Evolutionary conservation across 2,113 vertebrate species (phyloP).

Genomic region (Podarcis raffonei): DNA sequence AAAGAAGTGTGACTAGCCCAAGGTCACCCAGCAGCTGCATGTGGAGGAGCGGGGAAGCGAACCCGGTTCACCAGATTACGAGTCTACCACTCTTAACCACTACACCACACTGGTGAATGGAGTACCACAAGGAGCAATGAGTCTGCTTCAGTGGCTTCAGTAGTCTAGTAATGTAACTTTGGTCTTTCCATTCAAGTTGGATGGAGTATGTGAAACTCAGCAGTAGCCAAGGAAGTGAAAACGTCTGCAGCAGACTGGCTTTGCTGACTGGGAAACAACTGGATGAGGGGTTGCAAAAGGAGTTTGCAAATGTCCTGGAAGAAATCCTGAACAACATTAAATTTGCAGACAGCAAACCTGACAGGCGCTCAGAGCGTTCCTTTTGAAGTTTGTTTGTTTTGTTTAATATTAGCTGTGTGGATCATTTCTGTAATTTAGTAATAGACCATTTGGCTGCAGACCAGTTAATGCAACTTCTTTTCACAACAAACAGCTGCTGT

Average conservation of each 20-base stretch:
- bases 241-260: constrained; percentile 60
- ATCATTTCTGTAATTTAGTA: constrained; percentile 72
- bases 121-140: constrained; percentile 56
- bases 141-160: constrained; percentile 54
- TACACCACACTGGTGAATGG: constrained; percentile 13
- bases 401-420: constrained; percentile 67
- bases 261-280: constrained; percentile 63
- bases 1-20: no score
- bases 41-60: no score
- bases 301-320: constrained; percentile 66
- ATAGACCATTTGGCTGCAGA: constrained; percentile 63
- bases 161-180: constrained; percentile 71
- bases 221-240: constrained; percentile 73
- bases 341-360: constrained; percentile 63
- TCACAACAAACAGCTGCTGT: constrained; percentile 69
- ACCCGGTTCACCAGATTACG: no score
- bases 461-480: constrained; percentile 67
- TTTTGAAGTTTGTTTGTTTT: constrained; percentile 52
- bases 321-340: constrained; percentile 66
- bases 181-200: constrained; percentile 70
- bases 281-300: constrained; percentile 67
- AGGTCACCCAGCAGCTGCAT: no score
- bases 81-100: no score
- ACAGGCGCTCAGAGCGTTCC: constrained; percentile 50
- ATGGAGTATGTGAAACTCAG: constrained; percentile 68